Evolutionary conservation across 2,797 vertebrate genomes (phyloP).

Genomic region (Cirrhinus molitorella): DNA sequence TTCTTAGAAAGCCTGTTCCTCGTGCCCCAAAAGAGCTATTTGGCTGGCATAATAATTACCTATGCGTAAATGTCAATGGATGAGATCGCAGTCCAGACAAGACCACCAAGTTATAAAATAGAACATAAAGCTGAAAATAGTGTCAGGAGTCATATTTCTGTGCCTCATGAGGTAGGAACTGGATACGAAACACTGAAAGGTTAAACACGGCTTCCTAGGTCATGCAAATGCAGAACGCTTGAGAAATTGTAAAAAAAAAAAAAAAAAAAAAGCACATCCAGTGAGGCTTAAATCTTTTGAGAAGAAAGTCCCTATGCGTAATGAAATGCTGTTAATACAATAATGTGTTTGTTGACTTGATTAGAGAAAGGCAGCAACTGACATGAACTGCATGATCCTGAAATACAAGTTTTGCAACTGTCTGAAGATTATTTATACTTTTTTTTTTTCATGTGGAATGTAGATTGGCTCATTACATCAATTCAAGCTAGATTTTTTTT

Average conservation of each 20-base stretch:
- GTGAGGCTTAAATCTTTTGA: neutral
- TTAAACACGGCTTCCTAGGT: constrained; percentile 5
- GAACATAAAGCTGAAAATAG: constrained; percentile 30
- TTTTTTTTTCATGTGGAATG: neutral
- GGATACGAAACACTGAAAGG: constrained; percentile 2
- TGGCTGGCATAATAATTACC: constrained; percentile 18
- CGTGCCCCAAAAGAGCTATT: neutral
- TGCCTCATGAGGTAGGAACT: constrained; percentile 1
- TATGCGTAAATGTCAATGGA: neutral
- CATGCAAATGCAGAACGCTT: neutral
- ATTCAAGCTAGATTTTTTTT: neutral
- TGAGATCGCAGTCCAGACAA: neutral
- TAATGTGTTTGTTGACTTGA: neutral
- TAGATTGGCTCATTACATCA: neutral
- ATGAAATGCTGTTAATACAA: neutral
- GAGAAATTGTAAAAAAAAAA: no score
- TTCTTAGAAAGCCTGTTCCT: constrained; percentile 45
- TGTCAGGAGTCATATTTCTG: constrained; percentile 23
- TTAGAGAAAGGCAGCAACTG: neutral
- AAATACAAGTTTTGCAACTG: neutral
- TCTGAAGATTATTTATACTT: neutral
- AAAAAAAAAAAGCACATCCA: neutral
- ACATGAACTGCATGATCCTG: neutral
- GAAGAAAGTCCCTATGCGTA: neutral
- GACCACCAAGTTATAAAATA: constrained; percentile 16